Evolutionary conservation across 1,140 invertebrate species (phyloP).

Genomic region (Papilio polytes): DNA sequence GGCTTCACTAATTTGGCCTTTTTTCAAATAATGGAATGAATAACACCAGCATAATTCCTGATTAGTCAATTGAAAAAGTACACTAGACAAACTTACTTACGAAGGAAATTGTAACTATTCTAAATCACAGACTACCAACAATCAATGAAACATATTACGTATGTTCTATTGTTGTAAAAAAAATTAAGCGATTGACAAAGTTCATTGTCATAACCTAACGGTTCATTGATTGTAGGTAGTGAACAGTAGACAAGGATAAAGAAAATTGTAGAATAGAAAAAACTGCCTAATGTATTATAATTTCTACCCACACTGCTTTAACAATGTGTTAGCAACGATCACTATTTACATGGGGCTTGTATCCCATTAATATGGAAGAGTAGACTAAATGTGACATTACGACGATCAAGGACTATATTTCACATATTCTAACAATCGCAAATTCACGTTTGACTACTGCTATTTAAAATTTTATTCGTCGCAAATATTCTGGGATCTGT

Average conservation of each 20-base stretch:
- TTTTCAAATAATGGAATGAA: not conserved
- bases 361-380: not conserved
- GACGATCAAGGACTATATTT: not conserved
- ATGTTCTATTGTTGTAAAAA: not conserved
- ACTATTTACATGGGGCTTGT: slow-evolving; percentile 21
- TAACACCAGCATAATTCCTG: too few relatives aligned
- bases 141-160: not conserved
- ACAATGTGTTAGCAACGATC: not conserved
- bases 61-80: too few relatives aligned
- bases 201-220: not conserved
- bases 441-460: not conserved
- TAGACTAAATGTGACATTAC: not conserved
- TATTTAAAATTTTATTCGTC: not conserved
- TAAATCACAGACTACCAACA: too few relatives aligned
- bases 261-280: not conserved
- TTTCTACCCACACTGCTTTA: slow-evolving; percentile 24
- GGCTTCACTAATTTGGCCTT: not conserved
- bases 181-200: not conserved
- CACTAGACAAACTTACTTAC: too few relatives aligned
- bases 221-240: slow-evolving; percentile 25
- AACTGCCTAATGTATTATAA: slow-evolving; percentile 2
- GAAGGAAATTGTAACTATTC: too few relatives aligned
- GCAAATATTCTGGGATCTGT: not conserved
- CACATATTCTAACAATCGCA: not conserved
- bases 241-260: slow-evolving; percentile 8